A percentile compares a stretch with the other conserved stretches of the same genome.
Evolutionary conservation across 2,888 invertebrate genomes (phyloP).

Genomic region (Pammene aurita): DNA sequence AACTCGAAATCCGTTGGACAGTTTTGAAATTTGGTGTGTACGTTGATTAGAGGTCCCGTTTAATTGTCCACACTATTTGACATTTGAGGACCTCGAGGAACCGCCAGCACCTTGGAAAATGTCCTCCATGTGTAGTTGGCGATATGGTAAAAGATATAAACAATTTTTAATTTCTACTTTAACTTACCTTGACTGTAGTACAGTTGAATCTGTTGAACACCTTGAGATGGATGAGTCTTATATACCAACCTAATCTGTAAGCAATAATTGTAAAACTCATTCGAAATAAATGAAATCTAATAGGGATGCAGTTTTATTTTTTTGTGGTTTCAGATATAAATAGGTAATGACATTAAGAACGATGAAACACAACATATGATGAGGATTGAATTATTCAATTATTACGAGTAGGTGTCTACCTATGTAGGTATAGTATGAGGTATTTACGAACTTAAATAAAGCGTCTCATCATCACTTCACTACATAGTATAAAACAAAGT

Average conservation of each 20-base stretch:
- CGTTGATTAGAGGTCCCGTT: too few species aligned
- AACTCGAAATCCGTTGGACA: too few species aligned
- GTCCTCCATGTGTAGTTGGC: too few species aligned
- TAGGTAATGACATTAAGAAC: background rate
- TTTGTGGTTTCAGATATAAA: background rate
- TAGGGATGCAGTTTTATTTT: background rate
- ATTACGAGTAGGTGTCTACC: background rate
- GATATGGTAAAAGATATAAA: background rate
- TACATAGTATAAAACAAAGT: too few species aligned
- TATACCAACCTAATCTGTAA: background rate
- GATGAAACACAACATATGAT: constrained; percentile 3
- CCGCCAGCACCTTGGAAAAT: too few species aligned
- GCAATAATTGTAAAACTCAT: constrained; percentile 11
- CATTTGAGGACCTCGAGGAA: too few species aligned
- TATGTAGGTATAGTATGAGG: too few species aligned
- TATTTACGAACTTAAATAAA: too few species aligned
- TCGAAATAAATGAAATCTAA: constrained; percentile 5
- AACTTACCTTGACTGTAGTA: constrained; percentile 16
- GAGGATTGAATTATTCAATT: background rate
- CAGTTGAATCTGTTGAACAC: constrained; percentile 6
- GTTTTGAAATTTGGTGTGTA: too few species aligned
- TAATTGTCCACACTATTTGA: too few species aligned
- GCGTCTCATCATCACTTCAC: too few species aligned
- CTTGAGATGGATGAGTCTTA: background rate
- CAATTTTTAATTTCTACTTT: background rate